Conservation (phyloP, 2,888 invertebrate species). For the Mesorhabditis sp. region DNA sequence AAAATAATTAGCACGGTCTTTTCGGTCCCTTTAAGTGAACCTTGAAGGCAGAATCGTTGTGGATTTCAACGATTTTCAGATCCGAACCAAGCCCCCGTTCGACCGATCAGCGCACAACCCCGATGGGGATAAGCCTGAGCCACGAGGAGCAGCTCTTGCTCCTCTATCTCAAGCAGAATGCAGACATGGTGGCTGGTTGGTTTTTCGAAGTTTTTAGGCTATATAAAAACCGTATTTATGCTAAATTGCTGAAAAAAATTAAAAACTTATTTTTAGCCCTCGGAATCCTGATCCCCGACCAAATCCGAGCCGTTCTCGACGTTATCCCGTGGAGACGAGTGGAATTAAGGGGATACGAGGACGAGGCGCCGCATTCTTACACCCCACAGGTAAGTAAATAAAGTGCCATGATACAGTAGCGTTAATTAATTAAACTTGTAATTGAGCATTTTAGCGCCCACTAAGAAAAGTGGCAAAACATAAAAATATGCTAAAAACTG, state of each 20-base stretch:
- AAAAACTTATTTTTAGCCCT: neutral
- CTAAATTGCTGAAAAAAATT: neutral
- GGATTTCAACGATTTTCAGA: too few relatives aligned
- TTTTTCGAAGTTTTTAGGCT: slow-evolving; percentile 3
- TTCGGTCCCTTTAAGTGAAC: neutral
- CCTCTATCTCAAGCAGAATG: slow-evolving; percentile 33
- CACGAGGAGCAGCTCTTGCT: slow-evolving; percentile 26
- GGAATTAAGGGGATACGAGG: neutral
- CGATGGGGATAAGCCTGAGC: neutral
- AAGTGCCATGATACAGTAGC: too few relatives aligned
- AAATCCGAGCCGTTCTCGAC: slow-evolving; percentile 1
- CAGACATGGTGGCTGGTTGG: slow-evolving; percentile 21
- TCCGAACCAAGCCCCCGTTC: neutral
- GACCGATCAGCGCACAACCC: neutral
- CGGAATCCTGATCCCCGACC: slow-evolving; percentile 5
- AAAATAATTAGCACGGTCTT: neutral
- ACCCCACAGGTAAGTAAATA: neutral
- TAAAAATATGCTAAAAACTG: too few relatives aligned
- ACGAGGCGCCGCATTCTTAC: neutral
- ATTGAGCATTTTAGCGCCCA: too few relatives aligned
- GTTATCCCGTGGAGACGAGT: neutral
- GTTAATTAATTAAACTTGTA: too few relatives aligned
- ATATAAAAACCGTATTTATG: too few relatives aligned
- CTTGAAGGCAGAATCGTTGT: too few relatives aligned
- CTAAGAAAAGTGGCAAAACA: too few relatives aligned